Base-by-base conservation (phyloP, 1,140 invertebrate species). In the Caenorhabditis briggsae region DNA sequence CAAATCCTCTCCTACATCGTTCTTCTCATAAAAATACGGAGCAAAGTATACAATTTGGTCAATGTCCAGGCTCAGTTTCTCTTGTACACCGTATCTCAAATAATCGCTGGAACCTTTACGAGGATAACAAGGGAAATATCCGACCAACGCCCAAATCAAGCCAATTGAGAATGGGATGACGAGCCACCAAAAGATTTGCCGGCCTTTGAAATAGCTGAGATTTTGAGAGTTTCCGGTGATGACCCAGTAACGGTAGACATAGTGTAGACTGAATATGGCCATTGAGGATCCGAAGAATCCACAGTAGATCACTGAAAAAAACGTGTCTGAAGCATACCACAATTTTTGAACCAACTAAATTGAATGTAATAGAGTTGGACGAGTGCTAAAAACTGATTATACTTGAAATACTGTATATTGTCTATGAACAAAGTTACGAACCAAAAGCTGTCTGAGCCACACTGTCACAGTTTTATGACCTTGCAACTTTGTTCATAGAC, bases 11-110 rank as follows among this genome's bases (percentile, higher is more conserved):
- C 64, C 64, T 5, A 11, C 6, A 3, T 70, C 64, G n/a, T 46
- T 70, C 8, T 70, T 70, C 64, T 70, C 64, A 70, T 70, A 70
- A 23, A 70, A 70, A 46, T 70, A 70, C 11, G 64, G 64, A 43
- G 64, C 64, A 70, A 70, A 70, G 3, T 70, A 70, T 5, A 70
- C 64, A 18, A 70, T 70, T 43, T 18, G 1, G 14, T 46, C 41
- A n/a, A 70, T 70, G 7, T 70, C 43, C 64, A 70, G 18, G 16
- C 41, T 33, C 14, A 70, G 64, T 46, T 18, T 70, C 41, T 5
- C 41, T 8, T 46, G 20, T 18, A 70, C 64, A 70, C 18, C 43
- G 6, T 70, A 33, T 43, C 41, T 70, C 41, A 70, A 70, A 70
- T 46, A 46, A 43, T 70, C 64, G 5, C 5, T 46, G 43, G 64